These are phyloP conservation scores for Pyrocephalus nanus DNA, from an alignment of 2,797 vertebrate species.

Conservation along the genomic window DNA sequence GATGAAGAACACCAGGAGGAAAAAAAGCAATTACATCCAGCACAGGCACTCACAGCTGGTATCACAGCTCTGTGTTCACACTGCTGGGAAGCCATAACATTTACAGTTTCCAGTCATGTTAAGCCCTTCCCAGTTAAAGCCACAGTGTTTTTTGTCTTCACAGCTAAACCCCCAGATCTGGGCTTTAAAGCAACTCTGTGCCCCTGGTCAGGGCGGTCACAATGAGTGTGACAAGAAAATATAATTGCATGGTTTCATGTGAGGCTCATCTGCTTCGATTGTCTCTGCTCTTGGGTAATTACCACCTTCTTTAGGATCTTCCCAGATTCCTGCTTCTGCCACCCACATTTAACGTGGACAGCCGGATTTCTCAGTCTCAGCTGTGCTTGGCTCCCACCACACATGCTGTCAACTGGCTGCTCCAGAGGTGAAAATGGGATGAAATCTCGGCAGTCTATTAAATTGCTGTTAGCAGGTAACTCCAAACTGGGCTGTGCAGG, in stretches of 20 bases:
- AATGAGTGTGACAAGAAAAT: not conserved
- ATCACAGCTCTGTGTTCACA: constrained; percentile 18
- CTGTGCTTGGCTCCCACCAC: not conserved
- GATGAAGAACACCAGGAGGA: constrained; percentile 40
- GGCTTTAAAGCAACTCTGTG: not conserved
- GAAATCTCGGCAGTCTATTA: not conserved
- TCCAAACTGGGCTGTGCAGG: not conserved
- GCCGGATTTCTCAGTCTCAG: not conserved
- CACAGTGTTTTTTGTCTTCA: not conserved
- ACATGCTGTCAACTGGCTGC: not conserved
- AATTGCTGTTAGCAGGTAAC: not conserved
- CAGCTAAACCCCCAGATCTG: not conserved
- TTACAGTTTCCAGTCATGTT: not conserved
- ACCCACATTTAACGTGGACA: not conserved
- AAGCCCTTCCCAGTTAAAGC: not conserved
- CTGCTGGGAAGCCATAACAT: constrained; percentile 1
- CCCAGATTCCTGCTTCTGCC: not conserved
- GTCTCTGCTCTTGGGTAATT: not conserved
- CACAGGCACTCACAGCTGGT: constrained; percentile 37
- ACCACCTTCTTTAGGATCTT: not conserved
- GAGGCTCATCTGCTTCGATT: not conserved
- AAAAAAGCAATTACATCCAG: constrained; percentile 40
- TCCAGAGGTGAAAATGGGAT: not conserved
- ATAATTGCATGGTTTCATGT: not conserved
- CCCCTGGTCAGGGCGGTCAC: rapidly evolving